Conservation (phyloP, 2,888 invertebrate species). For the Troides aeacus region DNA sequence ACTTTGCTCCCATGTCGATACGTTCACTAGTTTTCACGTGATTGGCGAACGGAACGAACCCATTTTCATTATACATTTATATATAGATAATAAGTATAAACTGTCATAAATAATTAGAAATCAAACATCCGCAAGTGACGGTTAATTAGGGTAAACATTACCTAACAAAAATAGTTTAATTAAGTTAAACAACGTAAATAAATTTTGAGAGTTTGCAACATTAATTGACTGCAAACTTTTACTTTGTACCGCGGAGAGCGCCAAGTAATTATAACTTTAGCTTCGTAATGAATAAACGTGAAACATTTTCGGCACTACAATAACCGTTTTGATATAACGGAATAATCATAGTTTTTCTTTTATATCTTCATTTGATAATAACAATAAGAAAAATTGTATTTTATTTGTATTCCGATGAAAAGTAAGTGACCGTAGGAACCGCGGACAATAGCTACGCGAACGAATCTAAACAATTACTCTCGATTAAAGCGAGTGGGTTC, state of each 20-base stretch:
- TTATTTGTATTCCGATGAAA: neutral
- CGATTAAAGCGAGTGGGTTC: slow-evolving; percentile 43
- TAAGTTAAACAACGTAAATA: slow-evolving; percentile 5
- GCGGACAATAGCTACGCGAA: slow-evolving; percentile 32
- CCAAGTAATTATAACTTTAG: slow-evolving; percentile 11
- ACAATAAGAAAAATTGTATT: neutral
- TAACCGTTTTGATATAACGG: slow-evolving; percentile 32
- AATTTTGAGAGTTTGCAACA: slow-evolving; percentile 2
- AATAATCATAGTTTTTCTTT: no score
- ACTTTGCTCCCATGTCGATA: no score
- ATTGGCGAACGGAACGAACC: no score
- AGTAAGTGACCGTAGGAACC: slow-evolving; percentile 14
- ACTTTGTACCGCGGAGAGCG: slow-evolving; percentile 7
- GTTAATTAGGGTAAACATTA: neutral
- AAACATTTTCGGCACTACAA: slow-evolving; percentile 33
- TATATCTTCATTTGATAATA: no score
- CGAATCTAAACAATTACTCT: slow-evolving; percentile 46
- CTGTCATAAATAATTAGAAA: no score
- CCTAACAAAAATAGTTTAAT: neutral
- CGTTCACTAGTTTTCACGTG: no score
- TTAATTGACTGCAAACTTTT: slow-evolving; percentile 6
- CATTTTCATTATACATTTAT: no score
- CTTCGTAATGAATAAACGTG: slow-evolving; percentile 1
- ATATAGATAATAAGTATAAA: no score
- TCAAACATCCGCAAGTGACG: neutral